These are phyloP conservation scores for Coremacera marginata DNA, from an alignment of 2,888 invertebrate species.

Conservation along the genomic window DNA sequence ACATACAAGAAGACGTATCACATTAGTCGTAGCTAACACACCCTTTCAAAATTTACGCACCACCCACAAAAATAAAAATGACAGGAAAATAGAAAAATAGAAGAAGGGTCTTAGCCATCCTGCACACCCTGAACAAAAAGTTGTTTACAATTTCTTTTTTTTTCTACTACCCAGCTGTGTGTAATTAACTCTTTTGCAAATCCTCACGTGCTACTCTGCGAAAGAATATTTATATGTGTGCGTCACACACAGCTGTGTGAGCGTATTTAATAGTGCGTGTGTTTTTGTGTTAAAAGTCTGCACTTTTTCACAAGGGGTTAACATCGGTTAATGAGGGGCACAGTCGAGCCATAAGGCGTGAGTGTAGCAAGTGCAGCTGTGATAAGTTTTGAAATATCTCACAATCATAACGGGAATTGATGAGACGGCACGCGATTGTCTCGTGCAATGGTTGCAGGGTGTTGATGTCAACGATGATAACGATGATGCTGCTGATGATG, in stretches of 20 bases:
- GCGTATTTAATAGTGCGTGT: background rate
- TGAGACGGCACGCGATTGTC: background rate
- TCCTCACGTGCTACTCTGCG: slow-evolving; percentile 13
- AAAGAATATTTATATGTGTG: background rate
- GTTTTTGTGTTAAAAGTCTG: slow-evolving; percentile 9
- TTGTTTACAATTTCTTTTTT: background rate
- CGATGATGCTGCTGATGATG: background rate
- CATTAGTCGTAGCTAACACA: background rate
- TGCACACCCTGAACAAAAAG: background rate
- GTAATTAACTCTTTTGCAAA: slow-evolving; percentile 45
- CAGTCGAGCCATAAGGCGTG: slow-evolving; percentile 12
- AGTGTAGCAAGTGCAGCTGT: slow-evolving; percentile 52
- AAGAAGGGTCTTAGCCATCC: background rate
- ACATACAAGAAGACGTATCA: too few relatives aligned
- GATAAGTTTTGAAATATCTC: slow-evolving; percentile 49
- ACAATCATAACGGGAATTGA: slow-evolving; percentile 21
- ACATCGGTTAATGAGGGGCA: slow-evolving; percentile 32
- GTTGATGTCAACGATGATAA: background rate
- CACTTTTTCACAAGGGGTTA: slow-evolving; percentile 43
- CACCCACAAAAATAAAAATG: background rate
- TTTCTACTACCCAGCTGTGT: slow-evolving; percentile 43
- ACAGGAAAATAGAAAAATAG: too few relatives aligned
- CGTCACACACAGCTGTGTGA: background rate
- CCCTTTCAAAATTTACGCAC: background rate
- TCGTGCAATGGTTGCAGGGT: background rate